Conservation (phyloP, 1,140 invertebrate genomes). For the Stenopsyche tienmushanensis region DNA sequence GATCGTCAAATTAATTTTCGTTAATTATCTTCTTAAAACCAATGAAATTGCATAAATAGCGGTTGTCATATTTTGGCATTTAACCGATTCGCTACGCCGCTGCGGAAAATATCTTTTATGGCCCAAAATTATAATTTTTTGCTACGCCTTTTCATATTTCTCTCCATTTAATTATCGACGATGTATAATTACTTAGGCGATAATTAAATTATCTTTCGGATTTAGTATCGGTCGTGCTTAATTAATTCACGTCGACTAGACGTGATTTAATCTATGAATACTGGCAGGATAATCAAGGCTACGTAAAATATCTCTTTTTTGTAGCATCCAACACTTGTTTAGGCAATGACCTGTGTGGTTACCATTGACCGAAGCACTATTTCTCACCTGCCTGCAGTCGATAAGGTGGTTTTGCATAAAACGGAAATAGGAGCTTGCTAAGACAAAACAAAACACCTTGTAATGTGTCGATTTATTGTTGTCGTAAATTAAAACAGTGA, state of each 20-base stretch:
- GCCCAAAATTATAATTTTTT: background rate
- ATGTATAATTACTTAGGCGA: background rate
- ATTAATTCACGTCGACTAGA: background rate
- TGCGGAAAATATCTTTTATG: background rate
- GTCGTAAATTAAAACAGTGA: background rate
- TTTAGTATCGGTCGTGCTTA: background rate
- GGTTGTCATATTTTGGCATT: too few relatives aligned
- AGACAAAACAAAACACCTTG: constrained; percentile 2
- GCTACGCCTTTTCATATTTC: too few relatives aligned
- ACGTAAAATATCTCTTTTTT: background rate
- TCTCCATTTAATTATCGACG: too few relatives aligned
- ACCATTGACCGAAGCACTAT: constrained; percentile 16
- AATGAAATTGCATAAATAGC: too few relatives aligned
- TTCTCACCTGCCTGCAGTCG: background rate
- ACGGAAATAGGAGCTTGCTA: background rate
- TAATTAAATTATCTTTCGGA: background rate
- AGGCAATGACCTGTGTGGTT: constrained; percentile 25
- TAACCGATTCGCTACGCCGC: too few relatives aligned
- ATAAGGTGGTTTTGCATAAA: constrained; percentile 1
- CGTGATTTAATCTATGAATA: background rate
- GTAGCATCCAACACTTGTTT: background rate
- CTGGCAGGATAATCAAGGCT: background rate
- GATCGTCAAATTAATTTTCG: too few relatives aligned
- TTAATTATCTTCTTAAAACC: too few relatives aligned
- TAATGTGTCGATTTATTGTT: constrained; percentile 14